phyloP scores from a whole-genome alignment of 2,797 vertebrate species.

The Myotis vivesi region DNA sequence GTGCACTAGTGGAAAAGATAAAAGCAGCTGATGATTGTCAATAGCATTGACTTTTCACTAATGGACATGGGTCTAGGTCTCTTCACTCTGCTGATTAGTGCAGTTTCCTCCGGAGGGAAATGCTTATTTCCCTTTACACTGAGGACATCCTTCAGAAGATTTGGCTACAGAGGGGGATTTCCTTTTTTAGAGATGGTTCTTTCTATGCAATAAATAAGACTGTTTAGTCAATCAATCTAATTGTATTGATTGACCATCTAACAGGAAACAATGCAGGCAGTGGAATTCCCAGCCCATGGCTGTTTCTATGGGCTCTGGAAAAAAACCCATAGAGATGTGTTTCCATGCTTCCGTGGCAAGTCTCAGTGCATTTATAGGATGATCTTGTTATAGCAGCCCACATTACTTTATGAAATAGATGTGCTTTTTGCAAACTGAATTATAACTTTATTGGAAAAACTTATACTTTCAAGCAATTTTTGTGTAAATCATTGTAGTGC shows the following conservation, averaged over 20 bases:
- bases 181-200: constrained; percentile 3
- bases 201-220: constrained; percentile 39
- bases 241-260: neutral
- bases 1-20: constrained; percentile 40
- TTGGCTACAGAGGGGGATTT: neutral
- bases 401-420: neutral
- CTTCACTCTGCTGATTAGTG: neutral
- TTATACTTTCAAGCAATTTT: neutral
- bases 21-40: constrained; percentile 42
- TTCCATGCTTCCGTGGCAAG: neutral
- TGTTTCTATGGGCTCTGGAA: neutral
- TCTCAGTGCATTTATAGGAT: neutral
- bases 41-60: constrained; percentile 30
- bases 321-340: neutral
- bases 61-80: neutral
- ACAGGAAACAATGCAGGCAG: constrained; percentile 13
- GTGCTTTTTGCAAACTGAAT: neutral
- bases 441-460: constrained; percentile 28
- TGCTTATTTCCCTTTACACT: neutral
- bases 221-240: constrained; percentile 21
- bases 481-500: neutral
- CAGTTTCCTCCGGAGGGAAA: constrained; percentile 35
- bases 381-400: neutral
- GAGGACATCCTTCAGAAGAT: constrained; percentile 25
- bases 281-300: neutral